Base-by-base conservation (phyloP, 2,113 vertebrate species). In the Uropsilus gracilis region DNA sequence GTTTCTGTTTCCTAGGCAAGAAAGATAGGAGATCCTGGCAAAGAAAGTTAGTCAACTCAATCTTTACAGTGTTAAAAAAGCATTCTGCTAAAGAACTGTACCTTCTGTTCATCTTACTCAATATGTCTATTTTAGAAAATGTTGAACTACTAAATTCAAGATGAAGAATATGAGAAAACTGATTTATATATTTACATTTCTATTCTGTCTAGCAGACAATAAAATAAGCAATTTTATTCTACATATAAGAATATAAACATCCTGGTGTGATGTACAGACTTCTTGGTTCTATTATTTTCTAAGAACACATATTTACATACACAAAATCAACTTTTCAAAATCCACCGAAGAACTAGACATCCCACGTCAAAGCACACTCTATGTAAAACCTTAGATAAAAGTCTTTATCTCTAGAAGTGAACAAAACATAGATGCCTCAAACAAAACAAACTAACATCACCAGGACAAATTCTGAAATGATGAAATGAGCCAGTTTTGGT, bases 231-330 rank as follows among this genome's bases (percentile, higher is more conserved):
- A 37, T 46, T 92, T 66, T 66, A 64, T 34, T 91, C 73, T 82
- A 94, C 30, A 63, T 80, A 72, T 55, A 72, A 59, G 81, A 84
- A 5, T 77, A 76, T 37, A 89, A 72, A 37, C 0, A 82, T 37
- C 24, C 89, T 95, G 94, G 32, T 80, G 86, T 48, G 39, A 73
- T 76, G 30, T 8, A 91, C 2, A 91, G 26, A 75, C 80, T 91
- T 93, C 73, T 84, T 88, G 76, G 72, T 84, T 95, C 85, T 87
- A 44, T 68, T 97, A 89, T 68, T 82, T 92, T 39, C 59, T 57
- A 42, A 89, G 63, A 66, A 72, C 26, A 44, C 63, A 94, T 5
- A 96, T 2, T 95, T 17, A 86, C 5, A 71, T 6, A 10, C 5
- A 96, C 17, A 86, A 3, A 69, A 26, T 71, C 22, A 86, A 91